Evolutionary conservation across 2,797 vertebrate species (phyloP).

Genomic region (Sandelia bainsii): DNA sequence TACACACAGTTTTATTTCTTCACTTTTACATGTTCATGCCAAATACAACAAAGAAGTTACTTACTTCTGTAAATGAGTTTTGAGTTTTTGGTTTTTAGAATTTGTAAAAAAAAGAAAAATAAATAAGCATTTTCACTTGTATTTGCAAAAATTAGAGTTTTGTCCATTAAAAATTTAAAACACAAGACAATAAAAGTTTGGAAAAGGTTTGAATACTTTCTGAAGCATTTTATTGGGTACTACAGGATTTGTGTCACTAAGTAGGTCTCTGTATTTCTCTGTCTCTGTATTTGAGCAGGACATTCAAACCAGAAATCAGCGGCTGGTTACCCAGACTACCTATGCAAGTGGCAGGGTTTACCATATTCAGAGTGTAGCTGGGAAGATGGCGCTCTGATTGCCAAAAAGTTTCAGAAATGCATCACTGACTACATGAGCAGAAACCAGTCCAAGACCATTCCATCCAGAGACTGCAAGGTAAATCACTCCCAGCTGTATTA

Average conservation of each 20-base stretch:
- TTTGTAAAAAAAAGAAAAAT: too few species aligned
- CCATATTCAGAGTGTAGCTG: constrained; percentile 98
- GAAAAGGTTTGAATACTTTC: too few species aligned
- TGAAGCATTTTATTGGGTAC: too few species aligned
- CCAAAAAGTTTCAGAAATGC: constrained; percentile 93
- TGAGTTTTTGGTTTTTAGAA: too few species aligned
- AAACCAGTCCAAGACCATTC: constrained; percentile 96
- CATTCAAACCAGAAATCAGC: constrained; percentile 99
- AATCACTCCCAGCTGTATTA: constrained; percentile 15
- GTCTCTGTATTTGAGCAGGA: constrained; percentile 78
- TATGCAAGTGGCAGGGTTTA: constrained; percentile 98
- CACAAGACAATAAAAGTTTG: too few species aligned
- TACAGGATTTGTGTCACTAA: constrained; percentile 5
- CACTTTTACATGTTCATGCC: too few species aligned
- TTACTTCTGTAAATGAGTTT: too few species aligned
- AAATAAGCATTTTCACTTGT: too few species aligned
- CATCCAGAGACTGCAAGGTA: constrained; percentile 97
- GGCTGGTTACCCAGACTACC: constrained; percentile 97
- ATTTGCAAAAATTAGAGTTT: too few species aligned
- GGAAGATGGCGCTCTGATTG: constrained; percentile 96
- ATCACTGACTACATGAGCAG: constrained; percentile 96
- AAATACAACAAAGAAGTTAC: too few species aligned
- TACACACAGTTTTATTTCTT: too few species aligned
- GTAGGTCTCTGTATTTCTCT: background rate
- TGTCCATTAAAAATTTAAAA: too few species aligned